These are phyloP conservation scores for Sorex maritimensis DNA, from an alignment of 2,797 vertebrate genomes.

Conservation along the genomic window DNA sequence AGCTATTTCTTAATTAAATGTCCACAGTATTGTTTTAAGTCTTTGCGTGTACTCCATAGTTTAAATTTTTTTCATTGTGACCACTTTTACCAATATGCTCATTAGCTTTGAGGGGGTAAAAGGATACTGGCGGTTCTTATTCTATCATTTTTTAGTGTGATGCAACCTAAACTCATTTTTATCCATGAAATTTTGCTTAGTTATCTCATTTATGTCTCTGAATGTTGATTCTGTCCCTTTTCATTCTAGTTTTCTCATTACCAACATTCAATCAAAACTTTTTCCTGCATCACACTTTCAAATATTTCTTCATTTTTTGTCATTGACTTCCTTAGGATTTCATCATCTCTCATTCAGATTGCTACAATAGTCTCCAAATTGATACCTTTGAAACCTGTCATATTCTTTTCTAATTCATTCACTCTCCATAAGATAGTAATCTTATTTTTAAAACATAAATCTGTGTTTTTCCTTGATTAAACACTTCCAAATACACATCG, in stretches of 20 bases:
- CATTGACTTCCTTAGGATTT: background rate
- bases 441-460: background rate
- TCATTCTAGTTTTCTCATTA: background rate
- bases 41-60: slow-evolving; percentile 2
- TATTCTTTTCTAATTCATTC: background rate
- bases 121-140: background rate
- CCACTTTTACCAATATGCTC: background rate
- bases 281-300: background rate
- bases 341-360: background rate
- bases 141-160: slow-evolving; percentile 6
- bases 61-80: slow-evolving; percentile 31
- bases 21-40: background rate
- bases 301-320: background rate
- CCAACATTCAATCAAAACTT: background rate
- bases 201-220: background rate
- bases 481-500: background rate
- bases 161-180: slow-evolving; percentile 16
- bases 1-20: slow-evolving; percentile 30
- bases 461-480: background rate
- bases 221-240: background rate
- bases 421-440: background rate
- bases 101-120: background rate
- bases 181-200: background rate
- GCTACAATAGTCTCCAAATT: background rate
- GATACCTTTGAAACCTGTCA: background rate